Evolutionary conservation across 2,888 invertebrate species (phyloP), one percentile per base, ranked within the genome.

Genomic region (Doris montereyensis): DNA sequence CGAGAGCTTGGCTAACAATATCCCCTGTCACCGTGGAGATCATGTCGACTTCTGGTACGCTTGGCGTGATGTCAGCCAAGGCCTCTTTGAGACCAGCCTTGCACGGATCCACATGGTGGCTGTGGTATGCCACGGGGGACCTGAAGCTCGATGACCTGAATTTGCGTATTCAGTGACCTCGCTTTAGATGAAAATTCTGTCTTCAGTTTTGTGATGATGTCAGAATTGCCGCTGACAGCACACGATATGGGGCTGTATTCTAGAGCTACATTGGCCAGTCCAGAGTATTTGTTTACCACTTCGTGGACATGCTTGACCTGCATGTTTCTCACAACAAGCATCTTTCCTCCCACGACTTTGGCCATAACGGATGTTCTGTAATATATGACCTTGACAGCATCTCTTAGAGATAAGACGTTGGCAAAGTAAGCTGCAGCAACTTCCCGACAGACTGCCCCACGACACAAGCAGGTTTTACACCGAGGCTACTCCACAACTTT

Each of bases 391-490:
- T 75, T 82, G 5, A 87, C 86, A 1, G 87, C 87, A 24, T 84
- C 80, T 28, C 82, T 74, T 35, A 87, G 73, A 65, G 82, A 74
- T 26, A 85, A 68, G n/a, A 81, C 72, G 5, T 85, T 83, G 8
- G 84, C 75, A 68, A 81, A 77, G 68, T 82, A 83, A 0, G 87
- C 86, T 17, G 85, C 86, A 2, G 86, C 86, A 8, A 87, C 86
- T 57, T 87, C 87, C 87, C 87, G 1, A 87, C 86, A 1, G 87
- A 87, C 78, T 87, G 87, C 5, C 87, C 87, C 24, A 87, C 79
- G 0, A 86, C 80, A 21, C 78, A 80, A 68, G 83, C 81, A 17
- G 87, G 84, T 10, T 34, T 24, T 8, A 87, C 77, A 3, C 87
- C 86, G 57, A 81, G 78, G 58, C 80, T 62, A 62, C 74, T 70